phyloP scores from a whole-genome alignment of 2,888 invertebrate species.

The Chloromyia formosa region DNA sequence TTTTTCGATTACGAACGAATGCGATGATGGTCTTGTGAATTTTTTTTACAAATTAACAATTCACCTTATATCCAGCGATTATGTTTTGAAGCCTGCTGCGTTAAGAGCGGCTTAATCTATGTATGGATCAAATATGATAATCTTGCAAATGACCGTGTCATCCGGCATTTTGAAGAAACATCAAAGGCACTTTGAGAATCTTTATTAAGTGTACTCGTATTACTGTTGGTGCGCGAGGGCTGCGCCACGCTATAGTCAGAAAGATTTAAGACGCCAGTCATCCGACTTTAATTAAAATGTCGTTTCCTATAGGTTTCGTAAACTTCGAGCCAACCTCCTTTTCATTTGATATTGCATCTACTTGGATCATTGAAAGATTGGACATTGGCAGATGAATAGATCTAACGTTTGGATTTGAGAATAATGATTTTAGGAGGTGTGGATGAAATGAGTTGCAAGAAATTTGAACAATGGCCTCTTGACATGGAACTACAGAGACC shows the following conservation, averaged over 20 bases:
- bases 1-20: too few species aligned
- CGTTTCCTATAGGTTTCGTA: slow-evolving; percentile 31
- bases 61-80: slow-evolving; percentile 18
- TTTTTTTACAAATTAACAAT: slow-evolving; percentile 37
- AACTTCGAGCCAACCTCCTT: slow-evolving; percentile 17
- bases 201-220: too few species aligned
- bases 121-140: slow-evolving; percentile 22
- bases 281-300: slow-evolving; percentile 45
- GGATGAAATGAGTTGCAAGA: slow-evolving; percentile 29
- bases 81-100: slow-evolving; percentile 15
- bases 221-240: too few species aligned
- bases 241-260: too few species aligned
- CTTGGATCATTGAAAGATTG: not conserved
- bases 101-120: slow-evolving; percentile 35
- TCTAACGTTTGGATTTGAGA: not conserved
- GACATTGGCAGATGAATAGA: not conserved
- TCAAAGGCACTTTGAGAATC: not conserved
- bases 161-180: slow-evolving; percentile 23
- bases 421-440: not conserved
- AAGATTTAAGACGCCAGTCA: slow-evolving; percentile 37
- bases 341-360: not conserved
- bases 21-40: slow-evolving; percentile 20
- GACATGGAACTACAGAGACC: slow-evolving; percentile 16
- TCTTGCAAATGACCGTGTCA: slow-evolving; percentile 17
- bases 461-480: slow-evolving; percentile 28